Evolutionary conservation across 2,797 vertebrate genomes (phyloP).

Genomic region (Pipistrellus kuhlii): DNA sequence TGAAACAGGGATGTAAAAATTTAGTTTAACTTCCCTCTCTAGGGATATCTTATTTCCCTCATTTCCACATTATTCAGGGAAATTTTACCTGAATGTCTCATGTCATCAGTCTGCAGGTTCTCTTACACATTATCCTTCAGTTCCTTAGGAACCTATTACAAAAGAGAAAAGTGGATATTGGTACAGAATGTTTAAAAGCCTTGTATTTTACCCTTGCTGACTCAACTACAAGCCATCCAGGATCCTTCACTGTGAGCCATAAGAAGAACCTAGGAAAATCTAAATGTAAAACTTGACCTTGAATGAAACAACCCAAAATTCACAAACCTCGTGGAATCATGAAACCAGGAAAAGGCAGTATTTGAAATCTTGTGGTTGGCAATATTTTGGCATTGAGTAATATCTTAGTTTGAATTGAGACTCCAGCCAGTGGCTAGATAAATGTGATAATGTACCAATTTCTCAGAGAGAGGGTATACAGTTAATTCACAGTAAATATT

Average conservation of each 20-base stretch:
- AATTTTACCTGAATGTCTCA: background rate
- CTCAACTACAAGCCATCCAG: background rate
- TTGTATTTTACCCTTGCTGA: background rate
- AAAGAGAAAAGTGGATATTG: background rate
- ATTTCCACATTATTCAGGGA: slow-evolving; percentile 45
- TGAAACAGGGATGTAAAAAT: background rate
- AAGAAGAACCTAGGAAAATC: background rate
- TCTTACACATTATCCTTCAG: background rate
- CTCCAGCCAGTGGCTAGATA: background rate
- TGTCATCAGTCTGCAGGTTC: background rate
- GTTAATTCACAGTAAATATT: slow-evolving; percentile 29
- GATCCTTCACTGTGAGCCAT: background rate
- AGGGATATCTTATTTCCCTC: background rate
- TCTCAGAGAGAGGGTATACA: background rate
- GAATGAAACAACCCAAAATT: background rate
- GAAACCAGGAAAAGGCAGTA: background rate
- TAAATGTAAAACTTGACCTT: background rate
- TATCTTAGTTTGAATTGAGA: background rate
- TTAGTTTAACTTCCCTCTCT: background rate
- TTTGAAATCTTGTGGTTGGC: background rate
- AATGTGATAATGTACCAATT: background rate
- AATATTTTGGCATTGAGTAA: background rate
- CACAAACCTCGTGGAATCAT: background rate
- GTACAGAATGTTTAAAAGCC: background rate
- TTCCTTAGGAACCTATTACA: background rate